A percentile compares a stretch with the other conserved stretches of the same genome.
phyloP scores from a whole-genome alignment of 1,140 invertebrate genomes.

The Vollenhovia emeryi region DNA sequence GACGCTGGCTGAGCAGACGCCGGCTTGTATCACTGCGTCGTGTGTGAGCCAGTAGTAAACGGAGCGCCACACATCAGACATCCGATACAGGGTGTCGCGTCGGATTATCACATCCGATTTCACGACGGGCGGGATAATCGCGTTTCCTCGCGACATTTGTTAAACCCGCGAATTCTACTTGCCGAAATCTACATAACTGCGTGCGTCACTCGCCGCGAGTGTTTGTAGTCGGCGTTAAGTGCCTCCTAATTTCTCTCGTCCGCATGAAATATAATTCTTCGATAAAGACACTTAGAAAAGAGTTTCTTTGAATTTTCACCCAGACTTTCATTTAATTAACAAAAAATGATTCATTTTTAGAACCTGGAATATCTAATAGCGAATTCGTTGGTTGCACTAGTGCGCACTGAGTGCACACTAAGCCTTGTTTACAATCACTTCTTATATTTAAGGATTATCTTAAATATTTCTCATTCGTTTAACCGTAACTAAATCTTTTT shows the following conservation, averaged over 20 bases:
- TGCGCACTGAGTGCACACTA: no score
- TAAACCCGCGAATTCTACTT: not conserved
- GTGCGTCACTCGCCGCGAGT: not conserved
- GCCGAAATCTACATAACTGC: not conserved
- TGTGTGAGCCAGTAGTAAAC: slow-evolving; percentile 60
- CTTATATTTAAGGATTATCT: no score
- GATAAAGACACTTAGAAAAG: no score
- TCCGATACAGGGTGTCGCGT: slow-evolving; percentile 54
- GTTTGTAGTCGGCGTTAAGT: not conserved
- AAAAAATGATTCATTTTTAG: no score
- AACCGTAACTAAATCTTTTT: no score
- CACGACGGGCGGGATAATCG: slow-evolving; percentile 30
- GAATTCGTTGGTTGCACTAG: no score
- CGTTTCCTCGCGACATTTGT: slow-evolving; percentile 47
- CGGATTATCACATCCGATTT: slow-evolving; percentile 65
- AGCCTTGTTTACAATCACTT: no score
- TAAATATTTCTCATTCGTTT: no score
- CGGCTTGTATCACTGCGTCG: slow-evolving; percentile 58
- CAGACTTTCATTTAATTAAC: no score
- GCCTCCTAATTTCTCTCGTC: not conserved
- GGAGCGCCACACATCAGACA: slow-evolving; percentile 59
- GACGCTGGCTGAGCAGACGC: slow-evolving; percentile 61
- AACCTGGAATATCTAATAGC: no score
- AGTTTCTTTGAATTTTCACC: no score
- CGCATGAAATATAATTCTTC: no score